Evolutionary conservation across 1,140 invertebrate genomes (phyloP).

Genomic region (Aphelinus atriplicis): DNA sequence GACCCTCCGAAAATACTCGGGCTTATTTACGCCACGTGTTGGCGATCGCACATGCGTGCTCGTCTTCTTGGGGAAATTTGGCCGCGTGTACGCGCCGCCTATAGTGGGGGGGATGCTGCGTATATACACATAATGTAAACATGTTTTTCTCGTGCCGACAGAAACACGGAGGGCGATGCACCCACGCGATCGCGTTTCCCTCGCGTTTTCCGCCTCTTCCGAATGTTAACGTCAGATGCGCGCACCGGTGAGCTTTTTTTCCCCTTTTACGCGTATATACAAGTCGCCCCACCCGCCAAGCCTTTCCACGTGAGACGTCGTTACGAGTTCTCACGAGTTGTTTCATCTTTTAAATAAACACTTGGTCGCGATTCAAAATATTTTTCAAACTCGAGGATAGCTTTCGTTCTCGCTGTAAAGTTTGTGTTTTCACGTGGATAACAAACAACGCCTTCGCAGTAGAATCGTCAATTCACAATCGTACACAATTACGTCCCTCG

Average conservation of each 20-base stretch:
- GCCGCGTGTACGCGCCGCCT: too few relatives aligned
- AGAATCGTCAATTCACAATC: too few relatives aligned
- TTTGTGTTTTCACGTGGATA: too few relatives aligned
- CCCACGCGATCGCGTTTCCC: neutral
- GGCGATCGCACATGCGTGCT: conserved; percentile 13
- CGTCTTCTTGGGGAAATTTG: too few relatives aligned
- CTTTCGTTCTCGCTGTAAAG: neutral
- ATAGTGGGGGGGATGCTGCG: too few relatives aligned
- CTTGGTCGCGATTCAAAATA: neutral
- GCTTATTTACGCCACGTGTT: conserved; percentile 25
- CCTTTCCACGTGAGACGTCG: too few relatives aligned
- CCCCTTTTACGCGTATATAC: neutral
- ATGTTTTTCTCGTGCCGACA: conserved; percentile 9
- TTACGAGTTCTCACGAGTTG: neutral
- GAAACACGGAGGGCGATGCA: neutral
- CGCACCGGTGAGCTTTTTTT: neutral
- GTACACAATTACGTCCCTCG: too few relatives aligned
- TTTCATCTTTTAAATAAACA: neutral
- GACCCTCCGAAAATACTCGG: conserved; percentile 12
- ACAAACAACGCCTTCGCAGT: too few relatives aligned
- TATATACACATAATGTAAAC: neutral
- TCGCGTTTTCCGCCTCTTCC: conserved; percentile 3
- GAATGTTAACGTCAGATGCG: neutral
- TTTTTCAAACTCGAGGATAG: neutral
- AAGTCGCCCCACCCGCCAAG: too few relatives aligned